phyloP scores from a whole-genome alignment of 2,888 invertebrate species.

The Eupithecia exiguata region DNA sequence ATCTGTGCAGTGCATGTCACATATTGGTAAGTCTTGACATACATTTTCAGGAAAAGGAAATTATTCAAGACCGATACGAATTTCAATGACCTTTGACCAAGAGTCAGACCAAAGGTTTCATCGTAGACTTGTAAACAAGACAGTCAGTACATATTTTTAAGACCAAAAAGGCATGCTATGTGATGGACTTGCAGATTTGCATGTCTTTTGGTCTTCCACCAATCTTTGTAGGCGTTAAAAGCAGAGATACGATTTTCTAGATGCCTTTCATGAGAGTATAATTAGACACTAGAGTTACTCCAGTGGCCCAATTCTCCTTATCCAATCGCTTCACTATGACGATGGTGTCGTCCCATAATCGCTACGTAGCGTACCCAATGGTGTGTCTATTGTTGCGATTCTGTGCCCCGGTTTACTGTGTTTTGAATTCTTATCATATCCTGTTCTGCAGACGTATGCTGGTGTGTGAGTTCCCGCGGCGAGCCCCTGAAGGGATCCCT shows the following conservation, averaged over 20 bases:
- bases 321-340: not conserved
- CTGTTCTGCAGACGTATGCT: constrained; percentile 87
- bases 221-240: not conserved
- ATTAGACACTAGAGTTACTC: too few species aligned
- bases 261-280: not conserved
- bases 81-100: not conserved
- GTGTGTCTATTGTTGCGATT: not conserved
- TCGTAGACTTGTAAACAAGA: too few species aligned
- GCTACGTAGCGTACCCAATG: not conserved
- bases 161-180: too few species aligned
- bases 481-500: constrained; percentile 92
- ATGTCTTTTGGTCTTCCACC: not conserved
- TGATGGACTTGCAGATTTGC: too few species aligned
- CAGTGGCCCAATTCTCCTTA: not conserved
- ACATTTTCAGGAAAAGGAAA: not conserved
- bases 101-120: not conserved
- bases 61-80: not conserved
- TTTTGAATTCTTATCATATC: not conserved
- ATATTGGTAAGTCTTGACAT: constrained; percentile 67
- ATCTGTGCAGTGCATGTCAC: constrained; percentile 90
- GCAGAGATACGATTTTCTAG: not conserved
- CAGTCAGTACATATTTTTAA: too few species aligned
- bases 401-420: not conserved
- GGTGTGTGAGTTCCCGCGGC: constrained; percentile 93
- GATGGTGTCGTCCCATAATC: not conserved